A percentile compares a stretch with the other conserved stretches of the same genome.
Evolutionary conservation across 2,797 vertebrate species (phyloP).

Genomic region (Hephaestus fuliginosus): DNA sequence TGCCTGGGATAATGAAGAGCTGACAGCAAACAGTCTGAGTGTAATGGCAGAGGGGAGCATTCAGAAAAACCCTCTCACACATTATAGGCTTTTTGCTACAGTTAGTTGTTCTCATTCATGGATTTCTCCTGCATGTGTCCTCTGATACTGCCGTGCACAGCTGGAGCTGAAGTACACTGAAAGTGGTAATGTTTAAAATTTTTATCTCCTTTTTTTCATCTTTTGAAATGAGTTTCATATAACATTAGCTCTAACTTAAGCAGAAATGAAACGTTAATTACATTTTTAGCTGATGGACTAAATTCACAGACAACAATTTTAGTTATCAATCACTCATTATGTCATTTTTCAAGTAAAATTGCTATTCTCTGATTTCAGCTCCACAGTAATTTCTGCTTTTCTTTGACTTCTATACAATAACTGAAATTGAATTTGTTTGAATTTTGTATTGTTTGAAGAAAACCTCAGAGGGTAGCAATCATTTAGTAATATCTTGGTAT

Average conservation of each 20-base stretch:
- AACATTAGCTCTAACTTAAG: not conserved
- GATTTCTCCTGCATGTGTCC: conserved; percentile 23
- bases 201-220: not conserved
- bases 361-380: not conserved
- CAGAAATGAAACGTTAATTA: not conserved
- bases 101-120: conserved; percentile 52
- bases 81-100: conserved; percentile 34
- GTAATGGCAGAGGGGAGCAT: conserved; percentile 54
- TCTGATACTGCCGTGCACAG: not conserved
- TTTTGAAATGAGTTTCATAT: not conserved
- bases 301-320: not conserved
- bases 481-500: not conserved
- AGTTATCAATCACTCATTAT: not conserved
- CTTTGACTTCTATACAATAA: not conserved
- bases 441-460: not conserved
- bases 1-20: conserved; percentile 58
- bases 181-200: not conserved
- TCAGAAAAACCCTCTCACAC: conserved; percentile 49
- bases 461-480: not conserved
- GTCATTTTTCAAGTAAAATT: not conserved
- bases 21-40: conserved; percentile 47
- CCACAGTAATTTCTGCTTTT: not conserved
- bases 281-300: not conserved
- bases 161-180: not conserved
- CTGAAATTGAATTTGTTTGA: not conserved